A percentile compares a stretch with the other conserved stretches of the same genome.
Conservation (phyloP, 1,140 invertebrate genomes). For the Caerostris darwini region DNA sequence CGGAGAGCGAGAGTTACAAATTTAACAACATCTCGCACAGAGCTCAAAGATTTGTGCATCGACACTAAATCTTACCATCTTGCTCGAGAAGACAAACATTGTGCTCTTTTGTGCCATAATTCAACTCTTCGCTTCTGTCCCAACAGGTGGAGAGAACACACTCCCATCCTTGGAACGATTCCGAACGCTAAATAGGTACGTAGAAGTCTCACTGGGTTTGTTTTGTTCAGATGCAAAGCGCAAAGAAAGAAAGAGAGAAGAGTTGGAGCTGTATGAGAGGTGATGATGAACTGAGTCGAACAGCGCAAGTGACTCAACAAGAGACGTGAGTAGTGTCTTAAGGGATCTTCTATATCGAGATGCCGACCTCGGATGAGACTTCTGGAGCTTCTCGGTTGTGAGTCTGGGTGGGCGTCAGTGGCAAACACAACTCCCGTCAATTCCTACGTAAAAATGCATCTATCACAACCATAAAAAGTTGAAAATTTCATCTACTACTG, state of each 20-base stretch:
- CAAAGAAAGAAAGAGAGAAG: not conserved
- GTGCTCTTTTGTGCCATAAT: not conserved
- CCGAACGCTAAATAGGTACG: not conserved
- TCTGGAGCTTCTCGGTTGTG: not conserved
- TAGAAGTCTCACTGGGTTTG: not conserved
- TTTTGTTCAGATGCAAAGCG: not conserved
- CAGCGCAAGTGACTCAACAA: not conserved
- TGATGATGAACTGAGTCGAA: not conserved
- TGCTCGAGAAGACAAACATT: conserved; percentile 6
- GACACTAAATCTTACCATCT: not conserved
- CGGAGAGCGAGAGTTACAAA: not conserved
- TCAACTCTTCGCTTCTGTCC: not conserved
- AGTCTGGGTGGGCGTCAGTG: too few relatives aligned
- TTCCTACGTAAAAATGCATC: too few relatives aligned
- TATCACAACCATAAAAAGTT: too few relatives aligned
- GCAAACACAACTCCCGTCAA: too few relatives aligned
- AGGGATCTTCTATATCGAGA: not conserved
- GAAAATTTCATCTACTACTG: too few relatives aligned
- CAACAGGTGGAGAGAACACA: conserved; percentile 24
- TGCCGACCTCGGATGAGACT: not conserved
- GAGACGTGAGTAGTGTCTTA: not conserved
- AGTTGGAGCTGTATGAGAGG: not conserved
- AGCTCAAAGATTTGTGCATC: not conserved
- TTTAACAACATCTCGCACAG: not conserved
- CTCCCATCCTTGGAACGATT: not conserved